A percentile compares a stretch with the other conserved stretches of the same genome.
phyloP scores from a whole-genome alignment of 2,888 invertebrate genomes.

The Criorhina ranunculi region DNA sequence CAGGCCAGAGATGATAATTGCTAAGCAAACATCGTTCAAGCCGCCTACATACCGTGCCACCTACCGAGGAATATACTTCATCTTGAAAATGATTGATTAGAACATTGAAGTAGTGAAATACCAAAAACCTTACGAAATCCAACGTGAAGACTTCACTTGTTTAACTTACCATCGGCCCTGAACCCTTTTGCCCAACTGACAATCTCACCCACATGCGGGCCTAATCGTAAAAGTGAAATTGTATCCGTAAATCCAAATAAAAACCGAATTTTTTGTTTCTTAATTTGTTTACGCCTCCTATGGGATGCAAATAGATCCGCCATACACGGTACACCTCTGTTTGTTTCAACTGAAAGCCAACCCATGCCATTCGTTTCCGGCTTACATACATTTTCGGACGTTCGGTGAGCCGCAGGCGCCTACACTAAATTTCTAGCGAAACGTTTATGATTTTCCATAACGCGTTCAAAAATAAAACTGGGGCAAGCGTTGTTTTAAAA shows the following conservation, averaged over 20 bases:
- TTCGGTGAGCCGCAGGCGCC: slow-evolving; percentile 42
- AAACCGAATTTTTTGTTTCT: slow-evolving; percentile 28
- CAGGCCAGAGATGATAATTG: no score
- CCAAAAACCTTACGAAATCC: not conserved
- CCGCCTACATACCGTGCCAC: not conserved
- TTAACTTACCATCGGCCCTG: not conserved
- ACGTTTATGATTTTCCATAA: slow-evolving; percentile 69
- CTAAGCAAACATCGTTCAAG: not conserved
- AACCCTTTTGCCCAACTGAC: slow-evolving; percentile 25
- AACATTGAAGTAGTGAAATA: not conserved
- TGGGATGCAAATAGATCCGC: slow-evolving; percentile 52
- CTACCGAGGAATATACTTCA: not conserved
- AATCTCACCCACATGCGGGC: slow-evolving; percentile 49
- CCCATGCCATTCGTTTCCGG: slow-evolving; percentile 51
- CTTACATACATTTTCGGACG: slow-evolving; percentile 60
- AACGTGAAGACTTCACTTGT: not conserved
- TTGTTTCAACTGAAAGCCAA: slow-evolving; percentile 2
- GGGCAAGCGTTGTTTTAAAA: slow-evolving; percentile 24
- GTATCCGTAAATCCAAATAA: slow-evolving; percentile 55
- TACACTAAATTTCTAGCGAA: slow-evolving; percentile 67
- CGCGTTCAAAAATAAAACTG: slow-evolving; percentile 69
- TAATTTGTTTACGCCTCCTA: slow-evolving; percentile 43
- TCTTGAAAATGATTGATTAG: not conserved
- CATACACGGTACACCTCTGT: slow-evolving; percentile 6
- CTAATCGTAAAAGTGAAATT: slow-evolving; percentile 47